A percentile compares a stretch with the other conserved stretches of the same genome.
Conservation (phyloP, 2,113 vertebrate genomes). For the Oreotragus oreotragus region DNA sequence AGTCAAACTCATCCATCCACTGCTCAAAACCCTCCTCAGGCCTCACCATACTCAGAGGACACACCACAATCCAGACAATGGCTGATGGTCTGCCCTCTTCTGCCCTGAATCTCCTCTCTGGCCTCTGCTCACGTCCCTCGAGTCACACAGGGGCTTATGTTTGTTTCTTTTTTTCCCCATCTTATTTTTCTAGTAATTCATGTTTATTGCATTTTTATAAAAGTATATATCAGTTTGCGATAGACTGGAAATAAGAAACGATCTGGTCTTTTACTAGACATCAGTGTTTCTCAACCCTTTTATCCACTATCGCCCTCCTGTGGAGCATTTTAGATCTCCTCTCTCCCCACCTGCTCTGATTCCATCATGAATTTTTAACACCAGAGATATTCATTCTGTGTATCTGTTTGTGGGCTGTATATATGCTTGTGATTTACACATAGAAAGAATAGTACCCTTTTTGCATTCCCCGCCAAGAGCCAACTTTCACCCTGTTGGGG, state of each 20-base stretch:
- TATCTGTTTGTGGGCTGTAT: not conserved
- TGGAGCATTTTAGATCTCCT: not conserved
- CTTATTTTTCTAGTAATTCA: slow-evolving; percentile 12
- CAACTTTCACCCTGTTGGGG: not conserved
- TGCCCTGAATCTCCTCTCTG: not conserved
- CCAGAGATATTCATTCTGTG: not conserved
- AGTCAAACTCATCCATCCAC: too few species aligned
- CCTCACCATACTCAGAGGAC: not conserved
- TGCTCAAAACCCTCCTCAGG: not conserved
- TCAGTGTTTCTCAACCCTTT: not conserved
- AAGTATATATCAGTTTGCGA: not conserved
- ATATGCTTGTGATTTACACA: not conserved
- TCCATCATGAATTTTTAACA: not conserved
- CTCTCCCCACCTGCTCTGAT: not conserved
- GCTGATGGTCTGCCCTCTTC: not conserved
- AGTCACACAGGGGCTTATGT: not conserved
- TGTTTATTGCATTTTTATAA: not conserved
- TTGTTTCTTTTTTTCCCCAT: not conserved
- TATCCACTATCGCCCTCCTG: not conserved
- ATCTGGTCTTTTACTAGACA: not conserved
- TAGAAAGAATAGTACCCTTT: not conserved
- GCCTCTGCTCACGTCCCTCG: not conserved
- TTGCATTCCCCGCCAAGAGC: not conserved
- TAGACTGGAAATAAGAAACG: not conserved
- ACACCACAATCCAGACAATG: rapidly evolving